phyloP scores from a whole-genome alignment of 2,797 vertebrate species.

The Remorina albescens region DNA sequence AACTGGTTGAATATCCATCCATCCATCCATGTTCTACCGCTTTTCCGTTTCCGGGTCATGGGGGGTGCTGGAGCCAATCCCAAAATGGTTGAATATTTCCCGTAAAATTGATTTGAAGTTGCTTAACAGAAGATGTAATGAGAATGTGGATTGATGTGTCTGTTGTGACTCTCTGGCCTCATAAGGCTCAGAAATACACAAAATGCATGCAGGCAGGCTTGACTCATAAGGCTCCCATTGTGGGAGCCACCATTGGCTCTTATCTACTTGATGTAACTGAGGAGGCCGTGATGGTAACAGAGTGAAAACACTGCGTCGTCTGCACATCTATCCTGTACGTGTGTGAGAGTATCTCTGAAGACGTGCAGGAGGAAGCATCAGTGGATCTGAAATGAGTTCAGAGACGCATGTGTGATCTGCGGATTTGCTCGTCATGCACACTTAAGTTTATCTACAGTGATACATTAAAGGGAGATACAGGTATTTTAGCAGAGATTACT shows the following conservation, averaged over 20 bases:
- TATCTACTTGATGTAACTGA: slow-evolving; percentile 72
- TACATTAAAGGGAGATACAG: slow-evolving; percentile 1
- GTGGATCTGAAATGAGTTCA: not conserved
- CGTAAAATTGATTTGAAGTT: not conserved
- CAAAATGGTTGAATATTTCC: not conserved
- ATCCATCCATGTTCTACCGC: too few species aligned
- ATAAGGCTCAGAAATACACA: too few species aligned
- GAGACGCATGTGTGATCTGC: not conserved
- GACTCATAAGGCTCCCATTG: slow-evolving; percentile 67
- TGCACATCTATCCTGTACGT: too few species aligned
- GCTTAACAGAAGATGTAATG: not conserved
- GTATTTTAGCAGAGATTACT: not conserved
- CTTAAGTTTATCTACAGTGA: slow-evolving; percentile 15
- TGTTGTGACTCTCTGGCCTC: slow-evolving; percentile 40
- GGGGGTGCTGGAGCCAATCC: too few species aligned
- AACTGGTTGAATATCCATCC: not conserved
- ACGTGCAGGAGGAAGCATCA: not conserved
- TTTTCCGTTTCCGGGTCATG: too few species aligned
- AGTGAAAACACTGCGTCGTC: slow-evolving; percentile 48
- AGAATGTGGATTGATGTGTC: slow-evolving; percentile 14
- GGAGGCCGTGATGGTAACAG: slow-evolving; percentile 52
- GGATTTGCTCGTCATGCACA: slow-evolving; percentile 11
- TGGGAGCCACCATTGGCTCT: slow-evolving; percentile 50
- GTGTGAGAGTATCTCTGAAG: slow-evolving; percentile 17
- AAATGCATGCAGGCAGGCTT: slow-evolving; percentile 35